phyloP scores from a whole-genome alignment of 2,113 vertebrate genomes.

The Nestor notabilis region DNA sequence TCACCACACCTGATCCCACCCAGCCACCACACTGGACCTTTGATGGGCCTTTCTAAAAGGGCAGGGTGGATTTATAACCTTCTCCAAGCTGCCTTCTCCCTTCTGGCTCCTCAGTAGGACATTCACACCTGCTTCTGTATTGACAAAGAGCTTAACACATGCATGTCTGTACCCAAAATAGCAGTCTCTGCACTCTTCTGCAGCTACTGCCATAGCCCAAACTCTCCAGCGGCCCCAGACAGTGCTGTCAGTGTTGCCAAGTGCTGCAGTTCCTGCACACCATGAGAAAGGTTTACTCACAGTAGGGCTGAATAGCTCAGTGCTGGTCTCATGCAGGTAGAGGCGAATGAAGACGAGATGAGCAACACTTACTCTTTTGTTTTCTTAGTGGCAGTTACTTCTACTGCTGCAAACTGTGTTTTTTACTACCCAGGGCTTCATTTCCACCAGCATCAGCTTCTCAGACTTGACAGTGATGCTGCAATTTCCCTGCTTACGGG shows the following conservation, averaged over 20 bases:
- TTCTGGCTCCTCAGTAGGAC: neutral
- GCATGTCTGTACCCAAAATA: accelerated
- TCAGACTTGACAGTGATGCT: neutral
- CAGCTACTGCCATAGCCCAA: neutral
- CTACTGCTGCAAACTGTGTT: neutral
- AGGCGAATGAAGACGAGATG: neutral
- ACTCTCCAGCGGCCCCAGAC: neutral
- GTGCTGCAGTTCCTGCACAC: neutral
- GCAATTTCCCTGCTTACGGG: neutral
- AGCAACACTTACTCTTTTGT: neutral
- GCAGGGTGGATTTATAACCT: neutral
- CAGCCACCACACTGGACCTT: neutral
- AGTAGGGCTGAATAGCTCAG: neutral
- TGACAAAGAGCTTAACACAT: neutral
- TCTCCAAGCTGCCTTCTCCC: neutral
- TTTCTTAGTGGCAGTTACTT: neutral
- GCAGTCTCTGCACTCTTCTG: neutral
- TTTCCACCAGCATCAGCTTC: neutral
- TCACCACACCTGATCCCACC: neutral
- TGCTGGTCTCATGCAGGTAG: neutral
- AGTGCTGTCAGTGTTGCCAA: neutral
- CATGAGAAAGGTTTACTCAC: neutral
- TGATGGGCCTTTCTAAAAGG: neutral
- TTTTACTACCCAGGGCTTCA: neutral
- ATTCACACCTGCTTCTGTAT: neutral